Percentiles rank a stretch among this genome's conserved stretches.
These are phyloP conservation scores for Erethizon dorsatum DNA, from an alignment of 2,797 vertebrate genomes.

Conservation along the genomic window DNA sequence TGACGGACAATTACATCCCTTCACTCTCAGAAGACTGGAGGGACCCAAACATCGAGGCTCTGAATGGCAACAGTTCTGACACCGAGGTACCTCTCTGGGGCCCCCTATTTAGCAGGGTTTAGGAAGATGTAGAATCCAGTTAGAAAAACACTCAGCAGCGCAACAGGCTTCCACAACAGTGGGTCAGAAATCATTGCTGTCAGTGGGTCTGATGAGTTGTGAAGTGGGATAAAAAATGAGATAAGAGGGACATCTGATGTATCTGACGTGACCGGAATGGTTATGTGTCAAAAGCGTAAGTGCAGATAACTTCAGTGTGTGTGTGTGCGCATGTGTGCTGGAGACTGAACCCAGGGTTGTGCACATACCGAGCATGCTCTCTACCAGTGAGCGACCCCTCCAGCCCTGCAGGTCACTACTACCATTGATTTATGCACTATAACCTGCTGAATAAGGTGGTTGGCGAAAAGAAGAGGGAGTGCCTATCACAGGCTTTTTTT, in stretches of 20 bases:
- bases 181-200: background rate
- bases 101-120: background rate
- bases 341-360: background rate
- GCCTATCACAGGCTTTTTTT: background rate
- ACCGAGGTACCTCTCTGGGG: conserved; percentile 91
- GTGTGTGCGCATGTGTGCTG: background rate
- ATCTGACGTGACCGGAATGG: background rate
- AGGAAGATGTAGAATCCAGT: conserved; percentile 63
- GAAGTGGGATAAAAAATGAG: background rate
- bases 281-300: background rate
- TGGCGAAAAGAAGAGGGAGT: background rate
- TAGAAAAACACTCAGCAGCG: background rate
- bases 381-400: too few species aligned
- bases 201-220: background rate
- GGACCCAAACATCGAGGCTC: conserved; percentile 91
- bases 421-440: background rate
- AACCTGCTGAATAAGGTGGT: background rate
- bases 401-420: background rate
- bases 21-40: conserved; percentile 94
- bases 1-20: conserved; percentile 96
- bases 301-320: background rate
- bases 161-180: background rate
- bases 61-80: conserved; percentile 95
- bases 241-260: background rate
- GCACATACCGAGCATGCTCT: too few species aligned